Conservation (phyloP, 2,113 vertebrate genomes). For the Chiloscyllium plagiosum region DNA sequence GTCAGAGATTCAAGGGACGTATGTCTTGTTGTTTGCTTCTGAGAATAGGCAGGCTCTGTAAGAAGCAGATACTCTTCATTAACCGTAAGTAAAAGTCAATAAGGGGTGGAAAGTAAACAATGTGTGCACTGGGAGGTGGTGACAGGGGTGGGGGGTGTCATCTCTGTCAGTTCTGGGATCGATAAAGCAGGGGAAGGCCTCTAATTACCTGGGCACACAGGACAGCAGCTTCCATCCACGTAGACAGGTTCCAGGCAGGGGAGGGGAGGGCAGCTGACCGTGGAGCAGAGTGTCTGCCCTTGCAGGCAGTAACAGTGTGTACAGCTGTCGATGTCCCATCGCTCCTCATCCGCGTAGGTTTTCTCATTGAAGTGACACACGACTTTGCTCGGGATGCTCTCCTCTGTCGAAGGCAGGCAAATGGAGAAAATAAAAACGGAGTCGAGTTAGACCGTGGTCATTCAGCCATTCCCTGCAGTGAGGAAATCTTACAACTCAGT, state of each 20-base stretch:
- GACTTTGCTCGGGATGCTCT: constrained; percentile 65
- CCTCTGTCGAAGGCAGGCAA: constrained; percentile 57
- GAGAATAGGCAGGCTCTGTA: background rate
- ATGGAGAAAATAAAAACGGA: background rate
- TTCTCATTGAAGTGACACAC: constrained; percentile 79
- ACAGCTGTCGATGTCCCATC: constrained; percentile 86
- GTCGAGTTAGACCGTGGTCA: background rate
- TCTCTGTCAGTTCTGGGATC: background rate
- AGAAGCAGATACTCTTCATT: background rate
- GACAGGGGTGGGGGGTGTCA: no score
- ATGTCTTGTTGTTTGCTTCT: background rate
- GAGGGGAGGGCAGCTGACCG: constrained; percentile 77
- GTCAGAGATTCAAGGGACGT: background rate
- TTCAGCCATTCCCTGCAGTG: background rate
- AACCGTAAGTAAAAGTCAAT: background rate
- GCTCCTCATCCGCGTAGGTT: constrained; percentile 74
- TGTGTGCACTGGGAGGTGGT: background rate
- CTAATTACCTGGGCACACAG: constrained; percentile 72
- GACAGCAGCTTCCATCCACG: constrained; percentile 78
- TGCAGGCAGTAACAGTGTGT: constrained; percentile 86
- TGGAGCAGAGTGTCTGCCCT: constrained; percentile 85
- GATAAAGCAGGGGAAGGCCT: background rate
- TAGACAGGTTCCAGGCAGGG: constrained; percentile 71
- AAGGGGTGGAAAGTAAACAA: background rate
- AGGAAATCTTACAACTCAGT: background rate